A percentile compares a stretch with the other conserved stretches of the same genome.
These are phyloP conservation scores for Lytechinus pictus DNA, from an alignment of 35 echinoderm and acorn worm genomes.

Conservation along the genomic window DNA sequence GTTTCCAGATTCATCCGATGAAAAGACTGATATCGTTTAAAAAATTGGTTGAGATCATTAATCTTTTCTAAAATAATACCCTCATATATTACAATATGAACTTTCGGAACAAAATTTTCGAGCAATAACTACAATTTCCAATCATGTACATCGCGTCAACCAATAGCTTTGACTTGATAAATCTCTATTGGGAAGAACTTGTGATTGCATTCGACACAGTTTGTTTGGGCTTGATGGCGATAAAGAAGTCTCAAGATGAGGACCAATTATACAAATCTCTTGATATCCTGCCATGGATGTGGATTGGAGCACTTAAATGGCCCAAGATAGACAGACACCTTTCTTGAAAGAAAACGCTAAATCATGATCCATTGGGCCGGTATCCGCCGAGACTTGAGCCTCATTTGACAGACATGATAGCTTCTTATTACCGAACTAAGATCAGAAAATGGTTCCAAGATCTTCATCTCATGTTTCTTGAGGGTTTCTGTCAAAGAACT, in stretches of 20 bases:
- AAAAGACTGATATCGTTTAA: no score
- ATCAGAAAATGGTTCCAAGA: not conserved
- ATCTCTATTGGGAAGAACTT: not conserved
- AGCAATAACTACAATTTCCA: no score
- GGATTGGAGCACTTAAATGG: not conserved
- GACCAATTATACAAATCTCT: not conserved
- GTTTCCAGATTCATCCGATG: no score
- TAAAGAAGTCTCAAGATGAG: not conserved
- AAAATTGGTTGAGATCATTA: no score
- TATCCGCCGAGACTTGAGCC: not conserved
- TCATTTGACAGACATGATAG: not conserved
- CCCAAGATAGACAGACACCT: not conserved
- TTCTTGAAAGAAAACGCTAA: not conserved
- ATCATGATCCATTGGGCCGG: not conserved
- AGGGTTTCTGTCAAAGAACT: no score
- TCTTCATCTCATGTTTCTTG: not conserved
- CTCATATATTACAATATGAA: no score
- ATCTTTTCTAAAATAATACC: no score
- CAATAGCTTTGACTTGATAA: no score
- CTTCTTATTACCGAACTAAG: not conserved
- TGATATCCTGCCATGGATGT: not conserved
- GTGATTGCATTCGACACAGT: not conserved
- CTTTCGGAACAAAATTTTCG: no score
- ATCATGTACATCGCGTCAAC: no score
- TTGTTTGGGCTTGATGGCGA: not conserved